Evolutionary conservation across 2,113 vertebrate species (phyloP), one percentile per base, ranked within the genome.

Genomic region (Gavialis gangeticus): DNA sequence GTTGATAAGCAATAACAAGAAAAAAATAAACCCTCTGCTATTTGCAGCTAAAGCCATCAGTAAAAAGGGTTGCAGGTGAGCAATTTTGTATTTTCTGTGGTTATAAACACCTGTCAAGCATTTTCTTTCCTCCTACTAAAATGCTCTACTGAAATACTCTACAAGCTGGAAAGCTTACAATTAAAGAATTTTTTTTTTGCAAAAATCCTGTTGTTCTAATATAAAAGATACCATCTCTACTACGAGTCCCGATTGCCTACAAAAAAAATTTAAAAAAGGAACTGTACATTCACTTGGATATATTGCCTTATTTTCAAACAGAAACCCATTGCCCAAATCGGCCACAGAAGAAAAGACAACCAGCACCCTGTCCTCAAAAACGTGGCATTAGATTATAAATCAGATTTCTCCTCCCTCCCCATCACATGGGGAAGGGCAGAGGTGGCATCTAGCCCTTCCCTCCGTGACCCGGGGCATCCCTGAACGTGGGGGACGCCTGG

Each of bases 371-470:
- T 75, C 57, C 30, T 37, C 71, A 2, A 28, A 28, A 81, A 71
- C 57, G 10, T 46, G 77, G 27, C 5, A 54, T 56, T 54, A 89
- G 64, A 46, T 37, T 21, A 30, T 19, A 78, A 37, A 77, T 62
- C 1, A 28, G 16, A 17, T 12, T n/a, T 12, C 1, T 2, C 9
- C 64, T 9, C 10, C 5, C 25, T 0, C 3, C 3, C 2, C 24
- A 5, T 5, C 28, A 4, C 3, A 10, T 1, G 27, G 15, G 21
- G 3, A n/a, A 19, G 24, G 13, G 12, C 34, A 27, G 25, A 14
- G 8, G 1, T 46, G 4, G 10, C 3, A 18, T n/a, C 12, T 54
- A 13, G 22, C 25, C n/a, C 13, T 10, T 46, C 21, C 27, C 30
- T 13, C 5, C 21, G n/a, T 64, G 4, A 18, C 13, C 46, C 46